phyloP scores from a whole-genome alignment of 1,140 invertebrate genomes.

The Plodia interpunctella region DNA sequence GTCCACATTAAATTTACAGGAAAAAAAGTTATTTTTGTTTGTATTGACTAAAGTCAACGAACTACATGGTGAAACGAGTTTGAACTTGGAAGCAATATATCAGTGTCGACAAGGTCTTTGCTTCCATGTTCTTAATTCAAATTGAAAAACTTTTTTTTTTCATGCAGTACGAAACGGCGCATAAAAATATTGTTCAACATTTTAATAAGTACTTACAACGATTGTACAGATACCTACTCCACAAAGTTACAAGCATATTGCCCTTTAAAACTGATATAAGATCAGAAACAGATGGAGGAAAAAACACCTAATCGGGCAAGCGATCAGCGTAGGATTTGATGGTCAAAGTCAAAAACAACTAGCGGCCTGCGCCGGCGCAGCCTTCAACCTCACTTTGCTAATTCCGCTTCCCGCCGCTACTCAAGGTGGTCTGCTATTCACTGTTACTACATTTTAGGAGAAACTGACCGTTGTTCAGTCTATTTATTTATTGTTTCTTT shows the following conservation, averaged over 20 bases:
- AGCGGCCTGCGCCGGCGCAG: neutral
- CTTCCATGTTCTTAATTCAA: neutral
- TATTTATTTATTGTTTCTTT: too few species aligned
- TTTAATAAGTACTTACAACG: too few species aligned
- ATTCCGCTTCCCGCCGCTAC: conserved; percentile 5
- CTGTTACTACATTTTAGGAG: neutral
- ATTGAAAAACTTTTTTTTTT: too few species aligned
- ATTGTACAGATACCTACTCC: too few species aligned
- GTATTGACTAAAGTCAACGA: neutral
- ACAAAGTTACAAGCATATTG: too few species aligned
- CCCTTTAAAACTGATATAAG: too few species aligned
- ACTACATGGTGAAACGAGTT: neutral
- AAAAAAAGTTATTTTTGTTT: too few species aligned
- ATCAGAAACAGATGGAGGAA: too few species aligned
- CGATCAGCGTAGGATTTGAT: neutral
- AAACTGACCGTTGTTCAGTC: neutral
- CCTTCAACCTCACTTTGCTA: conserved; percentile 6
- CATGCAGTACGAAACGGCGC: too few species aligned
- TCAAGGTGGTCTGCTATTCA: conserved; percentile 7
- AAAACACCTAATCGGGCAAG: neutral
- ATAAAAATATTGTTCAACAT: neutral
- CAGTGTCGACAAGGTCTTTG: neutral
- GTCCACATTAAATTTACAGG: too few species aligned
- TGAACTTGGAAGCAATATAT: neutral
- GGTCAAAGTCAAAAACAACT: conserved; percentile 2